Evolutionary conservation across 2,113 vertebrate genomes (phyloP).

Genomic region (Embiotoca jacksoni): DNA sequence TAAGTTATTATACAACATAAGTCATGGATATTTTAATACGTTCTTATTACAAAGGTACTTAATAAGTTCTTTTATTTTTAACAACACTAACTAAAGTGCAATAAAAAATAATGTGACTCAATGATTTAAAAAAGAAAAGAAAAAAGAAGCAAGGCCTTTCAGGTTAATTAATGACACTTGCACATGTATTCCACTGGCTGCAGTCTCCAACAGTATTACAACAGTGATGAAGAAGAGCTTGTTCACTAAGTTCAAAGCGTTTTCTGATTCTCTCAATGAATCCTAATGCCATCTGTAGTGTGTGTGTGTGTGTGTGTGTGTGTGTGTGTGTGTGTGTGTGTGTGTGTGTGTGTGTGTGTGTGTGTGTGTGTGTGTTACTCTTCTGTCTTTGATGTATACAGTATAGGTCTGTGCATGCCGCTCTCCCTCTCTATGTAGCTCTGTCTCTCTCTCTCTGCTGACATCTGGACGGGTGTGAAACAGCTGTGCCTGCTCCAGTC

Average conservation of each 20-base stretch:
- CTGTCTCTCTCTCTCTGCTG: conserved; percentile 33
- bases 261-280: conserved; percentile 43
- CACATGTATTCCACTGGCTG: background rate
- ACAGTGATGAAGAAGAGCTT: background rate
- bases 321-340: background rate
- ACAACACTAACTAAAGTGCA: no score
- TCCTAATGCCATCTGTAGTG: conserved; percentile 48
- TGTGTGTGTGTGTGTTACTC: conserved; percentile 33
- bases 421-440: conserved; percentile 7
- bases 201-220: background rate
- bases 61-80: no score
- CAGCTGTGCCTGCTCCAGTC: conserved; percentile 71
- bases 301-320: conserved; percentile 33
- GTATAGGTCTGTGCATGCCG: conserved; percentile 72
- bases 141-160: background rate
- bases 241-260: conserved; percentile 47
- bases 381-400: conserved; percentile 70
- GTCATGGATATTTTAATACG: no score
- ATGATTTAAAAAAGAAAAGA: background rate
- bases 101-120: no score
- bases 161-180: background rate
- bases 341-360: conserved; percentile 24
- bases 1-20: no score
- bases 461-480: conserved; percentile 78
- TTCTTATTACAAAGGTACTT: no score